These are phyloP conservation scores for Trichomalopsis sarcophagae DNA, from an alignment of 1,140 invertebrate genomes.

Conservation along the genomic window DNA sequence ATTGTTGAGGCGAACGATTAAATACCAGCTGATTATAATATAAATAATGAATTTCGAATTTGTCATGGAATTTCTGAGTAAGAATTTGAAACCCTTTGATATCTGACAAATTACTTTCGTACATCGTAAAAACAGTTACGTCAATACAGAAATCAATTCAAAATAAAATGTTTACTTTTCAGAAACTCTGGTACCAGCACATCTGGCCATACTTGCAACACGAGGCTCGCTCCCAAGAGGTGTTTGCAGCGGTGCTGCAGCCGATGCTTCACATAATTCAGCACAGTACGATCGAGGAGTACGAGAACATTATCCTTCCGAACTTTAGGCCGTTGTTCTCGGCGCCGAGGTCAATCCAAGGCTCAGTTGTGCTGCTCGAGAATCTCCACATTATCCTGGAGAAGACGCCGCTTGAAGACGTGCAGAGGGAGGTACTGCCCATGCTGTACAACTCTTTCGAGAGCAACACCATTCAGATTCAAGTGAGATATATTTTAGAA, in stretches of 20 bases:
- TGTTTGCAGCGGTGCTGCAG: slow-evolving; percentile 90
- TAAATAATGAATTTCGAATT: too few relatives aligned
- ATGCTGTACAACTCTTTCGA: slow-evolving; percentile 93
- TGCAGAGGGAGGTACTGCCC: slow-evolving; percentile 88
- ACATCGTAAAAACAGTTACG: too few relatives aligned
- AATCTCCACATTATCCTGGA: slow-evolving; percentile 93
- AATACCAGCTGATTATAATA: too few relatives aligned
- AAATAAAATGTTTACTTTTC: slow-evolving; percentile 56
- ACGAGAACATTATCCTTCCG: slow-evolving; percentile 87
- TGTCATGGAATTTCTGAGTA: too few relatives aligned
- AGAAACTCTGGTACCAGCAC: slow-evolving; percentile 98
- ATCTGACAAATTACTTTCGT: too few relatives aligned
- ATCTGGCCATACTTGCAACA: slow-evolving; percentile 92
- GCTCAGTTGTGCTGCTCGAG: slow-evolving; percentile 92
- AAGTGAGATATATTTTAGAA: slow-evolving; percentile 78
- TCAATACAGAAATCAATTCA: not conserved
- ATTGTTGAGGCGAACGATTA: too few relatives aligned
- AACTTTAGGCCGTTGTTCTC: slow-evolving; percentile 87
- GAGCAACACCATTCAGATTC: slow-evolving; percentile 92
- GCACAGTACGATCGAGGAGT: slow-evolving; percentile 88
- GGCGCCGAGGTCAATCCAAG: slow-evolving; percentile 91
- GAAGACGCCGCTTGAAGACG: slow-evolving; percentile 89
- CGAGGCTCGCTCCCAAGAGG: slow-evolving; percentile 90
- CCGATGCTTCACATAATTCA: slow-evolving; percentile 92
- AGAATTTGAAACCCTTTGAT: too few relatives aligned